Base-by-base conservation (phyloP, 2,888 invertebrate genomes). In the Sarcophaga carnaria region DNA sequence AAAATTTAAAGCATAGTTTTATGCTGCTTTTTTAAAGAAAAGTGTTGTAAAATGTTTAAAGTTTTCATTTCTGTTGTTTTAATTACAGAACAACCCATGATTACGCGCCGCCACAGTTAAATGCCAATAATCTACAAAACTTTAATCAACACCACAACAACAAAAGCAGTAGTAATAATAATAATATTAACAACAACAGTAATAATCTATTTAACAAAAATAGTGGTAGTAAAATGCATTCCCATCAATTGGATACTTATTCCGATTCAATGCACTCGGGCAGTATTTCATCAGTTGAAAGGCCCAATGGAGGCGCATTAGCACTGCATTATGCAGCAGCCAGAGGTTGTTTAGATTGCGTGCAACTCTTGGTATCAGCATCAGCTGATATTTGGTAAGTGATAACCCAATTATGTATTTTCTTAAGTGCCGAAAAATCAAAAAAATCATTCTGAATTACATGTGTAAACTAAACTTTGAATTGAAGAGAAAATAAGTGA, bases 301-400 rank as follows among this genome's bases (percentile, higher is more conserved):
- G 93, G 86, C 93, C 93, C 89, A 93, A 93, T 88, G 93, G 93
- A 93, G 96, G 96, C 89, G 97, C 97, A 86, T 94, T 97, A 89
- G 97, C 97, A 88, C 95, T 98, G 85, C 97, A 98, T 93, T 97
- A 97, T 94, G 97, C 97, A 17, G 97, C 97, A 49, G 97, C 97
- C 83, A 95, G 97, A 89, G 97, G 97, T 88, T 97, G 97, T 92
- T 94, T 97, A 89, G 97, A 97, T 93, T 97, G 97, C 93, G 97
- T 97, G 90, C 95, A 96, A 89, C 94, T 97, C 25, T 94, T 97
- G 67, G 96, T 97, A 60, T 96, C 97, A 93, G 96, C 97, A 75
- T 95, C 97, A 88, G 95, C 96, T 77, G 97, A 97, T 91, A 95
- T 97, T 91, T 96, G 96, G 97, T 97, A 94, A 94, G 94, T 92